Base-by-base conservation (phyloP, 35 echinoderm and acorn worm genomes). In the Hemicentrotus pulcherrimus region DNA sequence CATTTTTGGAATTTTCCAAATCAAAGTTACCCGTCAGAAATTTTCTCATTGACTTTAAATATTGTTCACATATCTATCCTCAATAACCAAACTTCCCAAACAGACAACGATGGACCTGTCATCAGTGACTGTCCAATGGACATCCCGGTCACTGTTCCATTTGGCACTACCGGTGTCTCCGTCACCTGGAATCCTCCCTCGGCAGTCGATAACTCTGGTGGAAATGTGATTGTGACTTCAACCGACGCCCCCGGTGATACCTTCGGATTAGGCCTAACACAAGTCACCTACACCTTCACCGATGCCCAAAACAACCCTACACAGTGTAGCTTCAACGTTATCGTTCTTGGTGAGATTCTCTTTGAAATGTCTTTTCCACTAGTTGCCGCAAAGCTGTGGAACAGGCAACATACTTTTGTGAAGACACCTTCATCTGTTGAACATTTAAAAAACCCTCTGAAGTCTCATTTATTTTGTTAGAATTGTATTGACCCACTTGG, bases 51-150 rank as follows among this genome's bases (percentile, higher is more conserved):
- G 1, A 41, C 35, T 41, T 41, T 1, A 41, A 41, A 41, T 41
- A 41, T 41, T 41, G 35, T 41, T 41, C 35, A 41, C 35, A 41
- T 55, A 14, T 55, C 50, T 55, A 55, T 55, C 15, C 15, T 15
- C 50, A 12, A 11, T 0, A 6, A 55, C 50, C 50, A 55, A 41
- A 55, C 35, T 78, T 86, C 92, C 85, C 70, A 91, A 46, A 95
- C 88, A 32, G 96, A 97, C 91, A 96, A 31, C 31, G 46, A 91
- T 12, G 30, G 18, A 18, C 96, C 96, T 91, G 94, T 96, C 32
- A 59, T 97, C 33, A 94, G 61, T n/a, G 47, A 47, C 30, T 97
- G 96, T 46, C 96, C 96, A 52, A 60, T 2, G n/a, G 94, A 94
- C 32, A 87, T 97, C 46, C 5, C 16, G 4, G 31, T 32, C 9